Evolutionary conservation across 2,888 invertebrate species (phyloP), one percentile per base, ranked within the genome.

Genomic region (Synanthedon formicaeformis): DNA sequence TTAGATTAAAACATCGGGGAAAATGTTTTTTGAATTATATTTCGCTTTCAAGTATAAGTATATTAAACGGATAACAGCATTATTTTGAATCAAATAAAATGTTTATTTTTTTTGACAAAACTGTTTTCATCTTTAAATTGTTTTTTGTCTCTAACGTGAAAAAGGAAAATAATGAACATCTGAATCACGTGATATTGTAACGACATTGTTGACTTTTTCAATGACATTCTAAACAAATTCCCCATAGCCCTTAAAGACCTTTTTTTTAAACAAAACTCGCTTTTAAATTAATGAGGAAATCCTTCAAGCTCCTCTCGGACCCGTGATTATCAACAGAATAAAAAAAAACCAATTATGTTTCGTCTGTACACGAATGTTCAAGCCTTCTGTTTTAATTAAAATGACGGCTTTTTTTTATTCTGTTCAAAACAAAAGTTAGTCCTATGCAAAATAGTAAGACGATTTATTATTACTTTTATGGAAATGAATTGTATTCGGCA

Each of bases 321-420:
- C 54, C 61, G 59, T 67, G 67, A 72, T 75, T 71, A 77, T 72
- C 65, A 75, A 67, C 67, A 65, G 64, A 62, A 71, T 34, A 34
- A 71, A 66, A 66, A n/a, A 74, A 67, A 72, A 71, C 70, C 71
- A 69, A 69, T 62, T 68, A 64, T 61, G 62, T 66, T 66, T 61
- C 63, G 62, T 62, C 64, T 66, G 58, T 58, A 61, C 64, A 60
- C 60, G 62, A 65, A 67, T 64, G 68, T 67, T 69, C 59, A 68
- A 71, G 65, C 72, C 68, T 73, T 73, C 67, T 67, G 65, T 74
- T 74, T 74, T 72, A 77, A 75, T 78, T 76, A 75, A 73, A 75
- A 66, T 57, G 57, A 62, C 55, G 61, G 66, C 63, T 66, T 60
- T 64, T 65, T 65, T 66, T 58, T 58, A 60, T 57, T 48, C 51